Conservation (phyloP, 2,888 invertebrate genomes). For the Melanchra persicariae region DNA sequence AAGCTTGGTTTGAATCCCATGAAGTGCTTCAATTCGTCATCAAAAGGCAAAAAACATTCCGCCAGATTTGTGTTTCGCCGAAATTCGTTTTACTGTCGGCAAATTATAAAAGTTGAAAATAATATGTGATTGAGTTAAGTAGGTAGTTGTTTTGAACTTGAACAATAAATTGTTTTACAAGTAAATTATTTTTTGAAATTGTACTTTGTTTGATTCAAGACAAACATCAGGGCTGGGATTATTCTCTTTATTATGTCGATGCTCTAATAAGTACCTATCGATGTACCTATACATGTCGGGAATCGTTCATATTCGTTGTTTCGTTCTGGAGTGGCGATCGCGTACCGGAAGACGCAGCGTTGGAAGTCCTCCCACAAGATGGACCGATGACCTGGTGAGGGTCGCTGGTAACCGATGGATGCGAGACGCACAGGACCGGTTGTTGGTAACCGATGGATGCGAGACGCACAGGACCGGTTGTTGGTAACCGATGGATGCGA, state of each 20-base stretch:
- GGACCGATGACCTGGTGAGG: too few species aligned
- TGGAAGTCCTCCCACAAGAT: too few species aligned
- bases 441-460: too few species aligned
- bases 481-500: too few species aligned
- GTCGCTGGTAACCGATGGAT: too few species aligned
- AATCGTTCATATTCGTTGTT: too few species aligned
- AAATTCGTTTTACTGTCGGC: constrained; percentile 20
- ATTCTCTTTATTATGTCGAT: neutral
- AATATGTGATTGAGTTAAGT: constrained; percentile 12
- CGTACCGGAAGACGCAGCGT: too few species aligned
- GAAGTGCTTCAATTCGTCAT: constrained; percentile 87
- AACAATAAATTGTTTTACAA: constrained; percentile 4
- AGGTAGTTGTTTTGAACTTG: constrained; percentile 27
- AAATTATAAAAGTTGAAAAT: constrained; percentile 22
- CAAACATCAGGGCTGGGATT: neutral
- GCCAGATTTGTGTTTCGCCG: constrained; percentile 68
- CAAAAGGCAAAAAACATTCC: constrained; percentile 78
- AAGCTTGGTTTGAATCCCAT: constrained; percentile 80
- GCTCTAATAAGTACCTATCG: too few species aligned
- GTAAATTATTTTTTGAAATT: neutral
- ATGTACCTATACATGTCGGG: too few species aligned
- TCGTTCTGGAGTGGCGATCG: too few species aligned
- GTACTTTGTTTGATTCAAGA: neutral
- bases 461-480: too few species aligned
- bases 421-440: too few species aligned